Percentiles rank a stretch among this genome's conserved stretches.
Evolutionary conservation across 2,113 vertebrate genomes (phyloP).

Genomic region (Regulus satrapa): DNA sequence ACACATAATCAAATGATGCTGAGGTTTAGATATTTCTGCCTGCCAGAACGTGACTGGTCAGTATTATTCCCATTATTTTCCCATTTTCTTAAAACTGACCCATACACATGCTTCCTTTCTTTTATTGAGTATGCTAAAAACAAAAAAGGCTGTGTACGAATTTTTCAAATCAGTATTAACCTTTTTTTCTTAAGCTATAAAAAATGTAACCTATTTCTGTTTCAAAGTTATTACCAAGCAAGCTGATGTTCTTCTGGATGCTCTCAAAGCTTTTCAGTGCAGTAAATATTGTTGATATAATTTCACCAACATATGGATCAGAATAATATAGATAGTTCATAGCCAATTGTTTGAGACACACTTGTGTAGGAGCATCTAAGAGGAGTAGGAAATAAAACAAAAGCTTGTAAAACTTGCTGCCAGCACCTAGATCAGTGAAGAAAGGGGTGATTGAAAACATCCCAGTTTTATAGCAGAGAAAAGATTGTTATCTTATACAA

Average conservation of each 20-base stretch:
- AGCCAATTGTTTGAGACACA: slow-evolving; percentile 50
- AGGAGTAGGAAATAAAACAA: slow-evolving; percentile 11
- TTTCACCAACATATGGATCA: background rate
- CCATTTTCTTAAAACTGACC: slow-evolving; percentile 8
- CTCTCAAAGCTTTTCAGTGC: background rate
- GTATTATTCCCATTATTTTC: background rate
- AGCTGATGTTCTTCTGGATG: slow-evolving; percentile 10
- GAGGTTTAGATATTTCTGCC: background rate
- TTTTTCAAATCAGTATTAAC: slow-evolving; percentile 45
- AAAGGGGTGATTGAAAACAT: background rate
- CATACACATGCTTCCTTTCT: background rate
- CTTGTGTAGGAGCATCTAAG: background rate
- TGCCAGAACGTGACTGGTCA: background rate
- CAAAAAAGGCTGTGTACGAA: background rate
- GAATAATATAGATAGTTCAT: slow-evolving; percentile 35
- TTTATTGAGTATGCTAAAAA: background rate
- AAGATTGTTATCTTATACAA: slow-evolving; percentile 20
- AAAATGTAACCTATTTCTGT: slow-evolving; percentile 40
- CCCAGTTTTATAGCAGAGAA: background rate
- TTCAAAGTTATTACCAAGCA: slow-evolving; percentile 28
- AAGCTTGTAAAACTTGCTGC: slow-evolving; percentile 24
- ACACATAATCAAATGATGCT: background rate
- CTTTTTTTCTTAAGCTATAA: slow-evolving; percentile 19
- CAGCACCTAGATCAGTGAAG: background rate
- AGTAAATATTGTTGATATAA: slow-evolving; percentile 48